Conservation (phyloP, 2,113 vertebrate species). For the Fulica atra region DNA sequence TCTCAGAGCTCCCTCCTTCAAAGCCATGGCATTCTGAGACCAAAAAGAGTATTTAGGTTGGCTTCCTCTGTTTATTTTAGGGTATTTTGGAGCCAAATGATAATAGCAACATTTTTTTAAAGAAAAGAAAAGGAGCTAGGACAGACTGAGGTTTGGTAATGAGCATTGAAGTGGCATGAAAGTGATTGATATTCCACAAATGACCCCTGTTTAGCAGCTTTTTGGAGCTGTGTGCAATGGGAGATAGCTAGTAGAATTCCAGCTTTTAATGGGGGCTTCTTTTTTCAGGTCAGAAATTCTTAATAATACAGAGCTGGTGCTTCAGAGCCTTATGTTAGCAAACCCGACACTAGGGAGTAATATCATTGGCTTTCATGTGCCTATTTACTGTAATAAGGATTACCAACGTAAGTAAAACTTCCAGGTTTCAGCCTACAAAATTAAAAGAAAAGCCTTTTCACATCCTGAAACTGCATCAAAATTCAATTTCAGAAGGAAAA, state of each 20-base stretch:
- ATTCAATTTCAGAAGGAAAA: slow-evolving; percentile 65
- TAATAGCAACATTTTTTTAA: neutral
- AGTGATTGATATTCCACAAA: slow-evolving; percentile 34
- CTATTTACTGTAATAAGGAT: slow-evolving; percentile 66
- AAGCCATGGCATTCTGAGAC: neutral
- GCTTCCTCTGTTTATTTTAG: neutral
- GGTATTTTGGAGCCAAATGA: neutral
- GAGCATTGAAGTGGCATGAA: slow-evolving; percentile 30
- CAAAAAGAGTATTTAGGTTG: neutral
- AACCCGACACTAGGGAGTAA: slow-evolving; percentile 54
- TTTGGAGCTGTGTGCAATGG: neutral
- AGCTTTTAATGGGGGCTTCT: neutral
- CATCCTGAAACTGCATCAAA: slow-evolving; percentile 57
- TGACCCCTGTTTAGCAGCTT: slow-evolving; percentile 41
- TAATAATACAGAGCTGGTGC: slow-evolving; percentile 40
- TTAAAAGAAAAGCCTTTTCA: slow-evolving; percentile 53
- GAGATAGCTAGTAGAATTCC: slow-evolving; percentile 39
- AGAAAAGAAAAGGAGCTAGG: neutral
- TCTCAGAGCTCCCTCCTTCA: neutral
- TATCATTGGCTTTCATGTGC: slow-evolving; percentile 37
- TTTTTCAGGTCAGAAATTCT: slow-evolving; percentile 33
- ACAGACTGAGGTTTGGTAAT: slow-evolving; percentile 5
- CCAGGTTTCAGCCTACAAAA: slow-evolving; percentile 52
- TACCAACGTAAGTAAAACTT: slow-evolving; percentile 49
- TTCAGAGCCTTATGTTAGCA: slow-evolving; percentile 35